A percentile compares a stretch with the other conserved stretches of the same genome.
Evolutionary conservation across 2,797 vertebrate genomes (phyloP).

Genomic region (Pogoniulus pusillus): DNA sequence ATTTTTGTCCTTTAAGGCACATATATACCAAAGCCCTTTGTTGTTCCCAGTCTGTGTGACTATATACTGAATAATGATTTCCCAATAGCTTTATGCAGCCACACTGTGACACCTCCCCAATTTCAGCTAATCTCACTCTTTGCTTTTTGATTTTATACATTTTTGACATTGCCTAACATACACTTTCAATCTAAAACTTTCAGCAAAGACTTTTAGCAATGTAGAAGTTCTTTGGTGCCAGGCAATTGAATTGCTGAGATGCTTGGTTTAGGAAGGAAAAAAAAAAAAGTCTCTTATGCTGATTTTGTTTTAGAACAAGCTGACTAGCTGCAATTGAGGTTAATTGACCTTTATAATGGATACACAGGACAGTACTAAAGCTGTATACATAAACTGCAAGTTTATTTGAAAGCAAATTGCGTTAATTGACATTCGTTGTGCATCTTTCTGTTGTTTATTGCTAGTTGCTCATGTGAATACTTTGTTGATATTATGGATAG

Average conservation of each 20-base stretch:
- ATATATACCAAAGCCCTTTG: neutral
- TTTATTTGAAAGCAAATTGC: conserved; percentile 74
- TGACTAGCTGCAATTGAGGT: conserved; percentile 61
- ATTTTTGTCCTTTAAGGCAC: conserved; percentile 51
- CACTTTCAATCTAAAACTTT: neutral
- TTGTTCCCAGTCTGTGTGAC: conserved; percentile 20
- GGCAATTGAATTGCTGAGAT: conserved; percentile 4
- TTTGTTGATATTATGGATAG: conserved; percentile 73
- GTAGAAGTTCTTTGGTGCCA: conserved; percentile 6
- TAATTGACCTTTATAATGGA: conserved; percentile 70
- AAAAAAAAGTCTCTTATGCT: conserved; percentile 1
- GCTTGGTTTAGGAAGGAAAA: neutral
- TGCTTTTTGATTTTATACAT: too few species aligned
- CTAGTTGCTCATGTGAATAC: conserved; percentile 75
- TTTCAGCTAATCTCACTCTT: neutral
- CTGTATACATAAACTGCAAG: conserved; percentile 52
- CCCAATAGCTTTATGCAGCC: conserved; percentile 24
- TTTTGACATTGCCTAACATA: neutral
- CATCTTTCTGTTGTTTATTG: conserved; percentile 75
- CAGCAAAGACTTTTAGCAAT: conserved; percentile 24
- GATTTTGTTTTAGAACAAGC: conserved; percentile 62
- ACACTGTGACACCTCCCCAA: conserved; percentile 2
- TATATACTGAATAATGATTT: conserved; percentile 53
- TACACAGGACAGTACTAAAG: conserved; percentile 64
- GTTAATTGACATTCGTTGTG: conserved; percentile 77